Evolutionary conservation across 2,888 invertebrate species (phyloP).

Genomic region (Strigamia maritima): DNA sequence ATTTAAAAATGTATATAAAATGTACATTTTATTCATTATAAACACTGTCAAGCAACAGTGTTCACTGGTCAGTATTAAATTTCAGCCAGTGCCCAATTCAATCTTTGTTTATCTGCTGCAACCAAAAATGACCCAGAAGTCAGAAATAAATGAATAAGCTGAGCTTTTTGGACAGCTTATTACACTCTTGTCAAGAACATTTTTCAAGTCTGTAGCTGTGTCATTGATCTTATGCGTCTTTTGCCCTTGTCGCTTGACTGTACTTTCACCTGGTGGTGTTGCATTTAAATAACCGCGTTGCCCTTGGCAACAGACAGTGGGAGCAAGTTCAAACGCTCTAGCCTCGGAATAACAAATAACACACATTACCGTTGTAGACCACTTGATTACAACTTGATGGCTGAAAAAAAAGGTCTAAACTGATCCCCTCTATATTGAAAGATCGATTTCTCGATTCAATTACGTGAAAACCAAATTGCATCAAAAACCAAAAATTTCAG

Average conservation of each 20-base stretch:
- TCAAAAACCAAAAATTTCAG: not conserved
- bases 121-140: not conserved
- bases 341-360: constrained; percentile 18
- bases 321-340: constrained; percentile 20
- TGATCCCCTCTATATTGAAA: constrained; percentile 18
- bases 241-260: not conserved
- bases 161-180: constrained; percentile 26
- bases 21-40: too few relatives aligned
- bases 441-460: constrained; percentile 3
- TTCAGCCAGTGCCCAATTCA: not conserved
- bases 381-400: constrained; percentile 30
- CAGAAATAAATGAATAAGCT: constrained; percentile 9
- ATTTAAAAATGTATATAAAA: too few relatives aligned
- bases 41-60: too few relatives aligned
- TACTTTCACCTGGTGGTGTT: constrained; percentile 29
- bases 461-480: not conserved
- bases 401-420: constrained; percentile 18
- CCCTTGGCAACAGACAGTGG: constrained; percentile 1
- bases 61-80: too few relatives aligned
- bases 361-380: constrained; percentile 6
- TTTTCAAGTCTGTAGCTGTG: not conserved
- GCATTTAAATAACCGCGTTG: constrained; percentile 20
- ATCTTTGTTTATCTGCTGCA: not conserved
- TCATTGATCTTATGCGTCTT: constrained; percentile 31
- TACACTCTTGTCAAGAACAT: constrained; percentile 15